phyloP scores from a whole-genome alignment of 2,797 vertebrate genomes.

The Clarias pachynema region DNA sequence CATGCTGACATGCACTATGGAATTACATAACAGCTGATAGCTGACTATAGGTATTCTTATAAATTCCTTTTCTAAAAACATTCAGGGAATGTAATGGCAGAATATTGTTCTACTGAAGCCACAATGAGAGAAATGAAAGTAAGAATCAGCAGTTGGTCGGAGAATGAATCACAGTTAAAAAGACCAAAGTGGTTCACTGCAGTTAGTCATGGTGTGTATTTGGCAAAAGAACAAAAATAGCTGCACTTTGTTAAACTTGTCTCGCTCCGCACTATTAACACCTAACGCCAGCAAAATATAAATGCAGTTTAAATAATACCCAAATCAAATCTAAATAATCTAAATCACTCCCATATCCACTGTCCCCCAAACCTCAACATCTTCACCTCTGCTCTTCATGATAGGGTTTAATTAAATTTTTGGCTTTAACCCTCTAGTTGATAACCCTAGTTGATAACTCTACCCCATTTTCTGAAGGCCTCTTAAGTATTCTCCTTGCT shows the following conservation, averaged over 20 bases:
- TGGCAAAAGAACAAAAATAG: neutral
- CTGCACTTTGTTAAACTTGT: neutral
- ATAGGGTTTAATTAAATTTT: too few relatives aligned
- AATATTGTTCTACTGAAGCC: neutral
- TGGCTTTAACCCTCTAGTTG: too few relatives aligned
- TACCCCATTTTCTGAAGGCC: too few relatives aligned
- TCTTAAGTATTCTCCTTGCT: too few relatives aligned
- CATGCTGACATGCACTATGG: neutral
- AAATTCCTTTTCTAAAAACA: slow-evolving; percentile 6
- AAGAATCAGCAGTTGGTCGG: neutral
- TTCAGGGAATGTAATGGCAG: slow-evolving; percentile 6
- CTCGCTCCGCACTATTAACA: neutral
- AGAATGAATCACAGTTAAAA: slow-evolving; percentile 22
- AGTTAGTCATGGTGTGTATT: neutral
- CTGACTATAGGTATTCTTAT: neutral
- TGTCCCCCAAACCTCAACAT: too few relatives aligned
- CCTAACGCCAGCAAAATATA: neutral
- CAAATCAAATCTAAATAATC: neutral
- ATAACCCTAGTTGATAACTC: too few relatives aligned
- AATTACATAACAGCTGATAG: slow-evolving; percentile 18
- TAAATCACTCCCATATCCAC: too few relatives aligned
- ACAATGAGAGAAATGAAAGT: neutral
- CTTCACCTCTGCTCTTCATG: too few relatives aligned
- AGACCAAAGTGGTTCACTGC: neutral
- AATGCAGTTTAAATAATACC: neutral